Evolutionary conservation across 2,888 invertebrate genomes (phyloP).

Genomic region (Notodonta ziczac): DNA sequence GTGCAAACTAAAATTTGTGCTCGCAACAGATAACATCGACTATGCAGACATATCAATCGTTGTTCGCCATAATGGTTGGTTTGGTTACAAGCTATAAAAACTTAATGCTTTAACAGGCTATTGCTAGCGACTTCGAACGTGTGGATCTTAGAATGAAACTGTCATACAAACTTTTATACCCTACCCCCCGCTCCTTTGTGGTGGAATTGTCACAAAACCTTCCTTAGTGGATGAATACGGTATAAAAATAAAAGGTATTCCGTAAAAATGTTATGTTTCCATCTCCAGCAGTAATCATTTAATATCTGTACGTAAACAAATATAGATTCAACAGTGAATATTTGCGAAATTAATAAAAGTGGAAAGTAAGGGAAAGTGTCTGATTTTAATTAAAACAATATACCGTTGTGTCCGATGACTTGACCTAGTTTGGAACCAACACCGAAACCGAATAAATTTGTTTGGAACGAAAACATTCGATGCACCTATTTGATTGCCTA

Average conservation of each 20-base stretch:
- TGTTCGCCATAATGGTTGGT: background rate
- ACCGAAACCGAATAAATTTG: background rate
- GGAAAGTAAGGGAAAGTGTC: constrained; percentile 30
- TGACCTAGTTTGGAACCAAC: constrained; percentile 27
- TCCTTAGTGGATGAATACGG: too few relatives aligned
- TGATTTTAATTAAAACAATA: constrained; percentile 29
- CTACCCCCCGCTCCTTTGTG: too few relatives aligned
- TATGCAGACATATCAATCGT: background rate
- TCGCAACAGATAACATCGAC: constrained; percentile 12
- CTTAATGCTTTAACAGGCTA: too few relatives aligned
- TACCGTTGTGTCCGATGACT: constrained; percentile 18
- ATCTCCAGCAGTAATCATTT: too few relatives aligned
- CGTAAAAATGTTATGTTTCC: too few relatives aligned
- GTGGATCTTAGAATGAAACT: too few relatives aligned
- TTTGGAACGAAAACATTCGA: background rate
- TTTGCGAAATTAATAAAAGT: constrained; percentile 11
- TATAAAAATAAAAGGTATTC: too few relatives aligned
- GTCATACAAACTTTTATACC: too few relatives aligned
- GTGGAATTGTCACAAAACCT: too few relatives aligned
- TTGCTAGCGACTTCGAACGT: too few relatives aligned
- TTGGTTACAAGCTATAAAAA: background rate
- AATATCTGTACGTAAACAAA: too few relatives aligned
- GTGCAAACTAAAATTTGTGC: constrained; percentile 39
- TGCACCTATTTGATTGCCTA: background rate
- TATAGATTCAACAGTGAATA: background rate